Evolutionary conservation across 2,888 invertebrate species (phyloP).

Genomic region (Sthenelais limicola): DNA sequence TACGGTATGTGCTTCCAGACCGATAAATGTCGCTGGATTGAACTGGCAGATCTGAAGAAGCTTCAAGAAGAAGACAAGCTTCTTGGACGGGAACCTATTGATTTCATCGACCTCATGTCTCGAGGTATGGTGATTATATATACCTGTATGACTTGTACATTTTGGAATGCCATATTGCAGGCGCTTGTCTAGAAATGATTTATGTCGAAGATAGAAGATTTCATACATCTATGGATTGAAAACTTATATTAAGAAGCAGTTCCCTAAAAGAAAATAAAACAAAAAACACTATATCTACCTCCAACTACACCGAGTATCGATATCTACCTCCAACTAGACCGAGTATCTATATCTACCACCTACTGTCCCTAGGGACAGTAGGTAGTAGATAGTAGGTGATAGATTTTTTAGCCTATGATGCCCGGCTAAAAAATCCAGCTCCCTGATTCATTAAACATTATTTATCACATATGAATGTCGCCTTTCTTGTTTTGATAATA

Average conservation of each 20-base stretch:
- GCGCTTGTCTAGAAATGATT: background rate
- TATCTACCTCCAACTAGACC: no score
- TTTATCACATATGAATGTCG: background rate
- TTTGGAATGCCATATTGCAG: background rate
- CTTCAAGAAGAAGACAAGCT: constrained; percentile 51
- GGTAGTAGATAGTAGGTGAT: no score
- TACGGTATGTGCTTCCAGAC: constrained; percentile 9
- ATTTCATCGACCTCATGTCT: constrained; percentile 54
- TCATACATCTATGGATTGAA: no score
- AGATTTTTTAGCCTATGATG: no score
- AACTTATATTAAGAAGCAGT: no score
- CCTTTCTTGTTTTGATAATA: background rate
- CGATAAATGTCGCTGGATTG: constrained; percentile 14
- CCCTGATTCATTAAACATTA: no score
- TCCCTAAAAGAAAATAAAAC: no score
- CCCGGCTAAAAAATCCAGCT: no score
- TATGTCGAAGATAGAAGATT: background rate
- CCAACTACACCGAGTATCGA: no score
- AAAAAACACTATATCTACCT: no score
- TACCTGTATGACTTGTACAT: background rate
- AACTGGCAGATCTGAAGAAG: constrained; percentile 8
- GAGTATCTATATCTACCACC: no score
- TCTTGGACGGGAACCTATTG: constrained; percentile 64
- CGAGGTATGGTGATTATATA: constrained; percentile 48
- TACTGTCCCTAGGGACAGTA: no score